Evolutionary conservation across 2,797 vertebrate genomes (phyloP).

Genomic region (Apogon talboti): DNA sequence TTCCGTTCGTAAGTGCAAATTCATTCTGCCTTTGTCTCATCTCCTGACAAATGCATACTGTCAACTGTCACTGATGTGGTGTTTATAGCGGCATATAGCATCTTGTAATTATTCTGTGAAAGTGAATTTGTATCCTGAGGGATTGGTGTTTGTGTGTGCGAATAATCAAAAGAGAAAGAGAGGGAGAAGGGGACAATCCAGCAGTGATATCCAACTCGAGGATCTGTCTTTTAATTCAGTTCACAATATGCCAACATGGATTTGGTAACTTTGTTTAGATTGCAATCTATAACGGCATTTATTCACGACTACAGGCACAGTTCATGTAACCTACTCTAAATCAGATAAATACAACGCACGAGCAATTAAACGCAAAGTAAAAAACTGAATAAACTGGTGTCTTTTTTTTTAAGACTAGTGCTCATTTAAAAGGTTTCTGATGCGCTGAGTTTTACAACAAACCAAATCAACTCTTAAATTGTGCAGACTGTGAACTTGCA

Average conservation of each 20-base stretch:
- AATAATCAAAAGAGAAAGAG: constrained; percentile 77
- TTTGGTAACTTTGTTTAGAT: constrained; percentile 39
- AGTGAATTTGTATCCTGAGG: constrained; percentile 79
- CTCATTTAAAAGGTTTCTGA: background rate
- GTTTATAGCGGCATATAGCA: constrained; percentile 80
- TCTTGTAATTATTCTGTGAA: constrained; percentile 83
- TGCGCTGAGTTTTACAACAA: background rate
- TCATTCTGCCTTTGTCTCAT: constrained; percentile 77
- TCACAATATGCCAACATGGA: constrained; percentile 53
- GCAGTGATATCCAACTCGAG: constrained; percentile 63
- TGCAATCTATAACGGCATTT: constrained; percentile 21
- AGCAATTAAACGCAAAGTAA: background rate
- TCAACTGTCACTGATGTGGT: constrained; percentile 77
- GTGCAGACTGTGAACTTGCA: background rate
- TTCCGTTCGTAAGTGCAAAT: constrained; percentile 70
- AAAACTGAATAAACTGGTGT: too few relatives aligned
- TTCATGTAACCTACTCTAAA: background rate
- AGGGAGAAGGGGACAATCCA: constrained; percentile 50
- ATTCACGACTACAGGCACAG: constrained; percentile 11
- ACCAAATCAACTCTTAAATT: background rate
- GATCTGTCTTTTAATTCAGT: constrained; percentile 56
- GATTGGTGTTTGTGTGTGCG: constrained; percentile 71
- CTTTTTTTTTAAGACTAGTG: background rate
- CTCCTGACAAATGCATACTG: constrained; percentile 81
- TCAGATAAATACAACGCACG: background rate